phyloP scores from a whole-genome alignment of 2,888 invertebrate species.

The Limnephilus marmoratus region DNA sequence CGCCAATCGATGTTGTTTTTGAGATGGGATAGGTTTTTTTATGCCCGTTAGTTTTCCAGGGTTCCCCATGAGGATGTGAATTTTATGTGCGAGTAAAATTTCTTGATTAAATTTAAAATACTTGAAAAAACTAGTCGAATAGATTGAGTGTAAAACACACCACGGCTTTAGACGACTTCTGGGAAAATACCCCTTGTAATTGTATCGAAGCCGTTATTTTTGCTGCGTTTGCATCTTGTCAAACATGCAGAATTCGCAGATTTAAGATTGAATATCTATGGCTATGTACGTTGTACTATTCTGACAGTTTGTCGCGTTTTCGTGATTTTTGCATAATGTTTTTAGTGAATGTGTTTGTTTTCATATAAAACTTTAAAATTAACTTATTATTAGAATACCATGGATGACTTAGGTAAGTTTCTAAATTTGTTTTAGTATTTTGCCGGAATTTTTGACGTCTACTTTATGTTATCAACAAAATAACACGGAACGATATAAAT shows the following conservation, averaged over 20 bases:
- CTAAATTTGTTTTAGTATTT: not conserved
- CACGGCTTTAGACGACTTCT: not conserved
- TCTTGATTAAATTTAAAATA: not conserved
- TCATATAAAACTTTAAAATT: conserved; percentile 24
- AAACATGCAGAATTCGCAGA: not conserved
- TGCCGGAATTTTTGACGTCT: not conserved
- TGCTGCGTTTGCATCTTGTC: not conserved
- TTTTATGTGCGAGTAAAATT: not conserved
- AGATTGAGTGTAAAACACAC: not conserved
- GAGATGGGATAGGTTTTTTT: not conserved
- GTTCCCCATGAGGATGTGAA: not conserved
- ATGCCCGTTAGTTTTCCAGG: not conserved
- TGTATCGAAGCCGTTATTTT: not conserved
- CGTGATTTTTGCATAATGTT: conserved; percentile 27
- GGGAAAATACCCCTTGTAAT: not conserved
- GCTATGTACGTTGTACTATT: conserved; percentile 5
- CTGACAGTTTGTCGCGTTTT: conserved; percentile 41
- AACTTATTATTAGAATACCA: conserved; percentile 65
- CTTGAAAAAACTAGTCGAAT: not conserved
- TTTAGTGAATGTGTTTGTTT: conserved; percentile 18
- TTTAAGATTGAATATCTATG: not conserved
- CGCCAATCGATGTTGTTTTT: not conserved
- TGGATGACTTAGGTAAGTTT: conserved; percentile 77
- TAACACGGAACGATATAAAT: not conserved
- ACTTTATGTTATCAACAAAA: not conserved